Evolutionary conservation across 2,888 invertebrate species (phyloP), one percentile per base, ranked within the genome.

Genomic region (Heliconius erato): DNA sequence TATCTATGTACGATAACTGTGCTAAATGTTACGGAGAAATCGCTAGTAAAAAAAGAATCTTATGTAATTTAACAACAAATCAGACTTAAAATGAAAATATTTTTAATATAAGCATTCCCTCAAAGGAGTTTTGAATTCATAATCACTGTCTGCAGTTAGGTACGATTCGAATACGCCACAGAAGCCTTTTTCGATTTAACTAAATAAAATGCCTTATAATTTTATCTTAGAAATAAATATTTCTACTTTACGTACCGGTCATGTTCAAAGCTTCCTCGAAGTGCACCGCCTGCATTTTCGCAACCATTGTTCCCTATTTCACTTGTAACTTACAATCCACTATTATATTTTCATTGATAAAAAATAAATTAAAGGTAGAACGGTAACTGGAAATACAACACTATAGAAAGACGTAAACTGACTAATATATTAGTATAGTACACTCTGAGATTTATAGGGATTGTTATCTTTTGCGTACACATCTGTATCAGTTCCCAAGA

Each of bases 191-290:
- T 59, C 19, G 3, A 59, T 3, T 59, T 59, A 59, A 19, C 3
- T 23, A 23, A 59, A 23, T 59, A 3, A 49, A 49, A 49, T 19
- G 6, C 19, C 49, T 19, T 6, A 49, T 19, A 49, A 49, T 16
- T 16, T 16, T 49, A 5, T 0, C 49, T 23, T 19, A 59, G 23
- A 59, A 59, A 59, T 23, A 59, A 23, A 23, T 59, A 59, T 59
- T 23, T 23, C 19, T 23, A 23, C 23, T 63, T n/a, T 2, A 26
- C 85, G 74, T 23, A 85, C 85, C 85, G 9, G 85, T 84, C 81
- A 79, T 79, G 12, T 76, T 83, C 69, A 85, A 35, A 63, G 85
- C 85, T 35, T 85, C 85, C 76, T 85, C 85, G 65, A 85, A 85
- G 23, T 69, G 72, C 35, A 81, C 80, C 19, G 79, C 67, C 63